phyloP scores from a whole-genome alignment of 2,888 invertebrate genomes.

The Epinotia bilunana region DNA sequence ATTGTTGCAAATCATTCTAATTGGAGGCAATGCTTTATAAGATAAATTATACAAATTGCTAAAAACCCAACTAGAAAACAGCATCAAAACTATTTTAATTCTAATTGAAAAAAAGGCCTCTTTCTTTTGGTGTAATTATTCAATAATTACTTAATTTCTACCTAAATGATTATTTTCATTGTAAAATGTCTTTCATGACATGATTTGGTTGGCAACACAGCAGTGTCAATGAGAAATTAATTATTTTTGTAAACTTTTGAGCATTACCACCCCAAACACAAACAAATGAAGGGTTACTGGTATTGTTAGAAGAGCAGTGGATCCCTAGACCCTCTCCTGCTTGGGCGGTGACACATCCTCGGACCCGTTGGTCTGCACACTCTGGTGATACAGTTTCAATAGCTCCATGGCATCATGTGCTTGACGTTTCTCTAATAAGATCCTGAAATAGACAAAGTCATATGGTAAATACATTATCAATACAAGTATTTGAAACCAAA shows the following conservation, averaged over 20 bases:
- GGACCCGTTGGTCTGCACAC: slow-evolving; percentile 76
- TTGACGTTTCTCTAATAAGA: slow-evolving; percentile 92
- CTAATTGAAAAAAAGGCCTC: slow-evolving; percentile 71
- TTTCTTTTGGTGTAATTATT: slow-evolving; percentile 71
- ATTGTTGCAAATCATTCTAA: slow-evolving; percentile 21
- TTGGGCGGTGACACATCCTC: slow-evolving; percentile 79
- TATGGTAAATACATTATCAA: neutral
- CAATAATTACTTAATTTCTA: slow-evolving; percentile 48
- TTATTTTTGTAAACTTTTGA: slow-evolving; percentile 81
- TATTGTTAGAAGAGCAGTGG: slow-evolving; percentile 50
- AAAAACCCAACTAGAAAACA: slow-evolving; percentile 32
- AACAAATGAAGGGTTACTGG: slow-evolving; percentile 72
- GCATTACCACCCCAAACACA: slow-evolving; percentile 72
- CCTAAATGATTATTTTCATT: slow-evolving; percentile 33
- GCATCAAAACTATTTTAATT: slow-evolving; percentile 41
- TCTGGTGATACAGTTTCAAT: slow-evolving; percentile 89
- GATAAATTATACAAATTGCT: slow-evolving; percentile 24
- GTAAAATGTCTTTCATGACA: slow-evolving; percentile 34
- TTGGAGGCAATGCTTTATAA: slow-evolving; percentile 29
- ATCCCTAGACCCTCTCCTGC: slow-evolving; percentile 74
- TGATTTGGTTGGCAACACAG: slow-evolving; percentile 21
- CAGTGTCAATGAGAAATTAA: slow-evolving; percentile 38
- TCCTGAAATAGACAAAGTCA: slow-evolving; percentile 70
- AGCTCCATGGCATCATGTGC: slow-evolving; percentile 95
- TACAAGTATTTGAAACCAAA: neutral